Conservation (phyloP, 2,113 vertebrate genomes). For the Hymenochirus boettgeri region DNA sequence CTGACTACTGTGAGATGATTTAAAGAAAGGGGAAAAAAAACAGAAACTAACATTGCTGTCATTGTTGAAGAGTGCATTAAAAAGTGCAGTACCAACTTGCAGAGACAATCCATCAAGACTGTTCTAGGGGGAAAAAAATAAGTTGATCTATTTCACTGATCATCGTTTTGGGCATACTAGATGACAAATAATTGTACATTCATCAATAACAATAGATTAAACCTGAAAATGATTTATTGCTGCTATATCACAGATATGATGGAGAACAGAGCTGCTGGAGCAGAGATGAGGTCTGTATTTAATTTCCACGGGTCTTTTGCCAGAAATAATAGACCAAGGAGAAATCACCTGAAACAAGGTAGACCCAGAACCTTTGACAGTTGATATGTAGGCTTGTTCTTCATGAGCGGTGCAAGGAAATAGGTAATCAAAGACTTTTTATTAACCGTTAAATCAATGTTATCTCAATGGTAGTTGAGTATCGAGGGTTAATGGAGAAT, state of each 20-base stretch:
- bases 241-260: conserved; percentile 71
- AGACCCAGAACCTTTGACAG: conserved; percentile 69
- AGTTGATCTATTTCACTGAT: conserved; percentile 88
- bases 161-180: conserved; percentile 93
- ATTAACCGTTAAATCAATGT: conserved; percentile 56
- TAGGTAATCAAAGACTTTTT: conserved; percentile 51
- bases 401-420: conserved; percentile 51
- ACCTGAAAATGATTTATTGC: conserved; percentile 97
- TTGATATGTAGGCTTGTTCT: conserved; percentile 72
- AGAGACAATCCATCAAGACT: conserved; percentile 96
- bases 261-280: conserved; percentile 73
- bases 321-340: conserved; percentile 74
- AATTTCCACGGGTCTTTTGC: conserved; percentile 76
- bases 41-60: conserved; percentile 82
- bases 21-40: conserved; percentile 53
- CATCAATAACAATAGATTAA: conserved; percentile 99
- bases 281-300: conserved; percentile 71
- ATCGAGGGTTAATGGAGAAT: conserved; percentile 15
- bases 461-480: conserved; percentile 35
- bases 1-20: conserved; percentile 77
- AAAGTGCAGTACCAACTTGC: conserved; percentile 96
- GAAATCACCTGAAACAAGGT: conserved; percentile 83
- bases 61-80: conserved; percentile 83
- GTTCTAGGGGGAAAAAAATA: conserved; percentile 63
- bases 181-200: conserved; percentile 98